Evolutionary conservation across 2,113 vertebrate species (phyloP).

Genomic region (Galemys pyrenaicus): DNA sequence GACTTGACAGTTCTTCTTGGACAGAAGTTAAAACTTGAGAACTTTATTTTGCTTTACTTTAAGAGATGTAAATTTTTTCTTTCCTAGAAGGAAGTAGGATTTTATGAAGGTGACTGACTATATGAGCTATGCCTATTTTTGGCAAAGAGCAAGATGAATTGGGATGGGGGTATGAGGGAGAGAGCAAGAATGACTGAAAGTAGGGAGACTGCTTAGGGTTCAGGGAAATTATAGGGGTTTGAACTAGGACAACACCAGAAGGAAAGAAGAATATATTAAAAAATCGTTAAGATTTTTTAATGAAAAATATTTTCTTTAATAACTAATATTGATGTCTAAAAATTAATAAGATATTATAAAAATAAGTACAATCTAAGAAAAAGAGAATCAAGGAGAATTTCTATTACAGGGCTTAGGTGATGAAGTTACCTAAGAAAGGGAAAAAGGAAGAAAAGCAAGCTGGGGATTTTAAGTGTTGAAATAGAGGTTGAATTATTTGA

Average conservation of each 20-base stretch:
- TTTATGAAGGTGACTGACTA: neutral
- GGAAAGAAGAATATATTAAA: neutral
- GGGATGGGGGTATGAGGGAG: neutral
- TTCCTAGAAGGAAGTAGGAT: neutral
- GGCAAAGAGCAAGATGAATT: neutral
- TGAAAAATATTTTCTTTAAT: neutral
- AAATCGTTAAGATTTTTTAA: neutral
- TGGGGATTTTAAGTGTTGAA: neutral
- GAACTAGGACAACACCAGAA: neutral
- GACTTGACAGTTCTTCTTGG: rapidly evolving
- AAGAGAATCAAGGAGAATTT: neutral
- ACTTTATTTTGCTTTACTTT: neutral
- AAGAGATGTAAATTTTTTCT: neutral
- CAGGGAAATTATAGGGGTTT: neutral
- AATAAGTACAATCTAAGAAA: neutral
- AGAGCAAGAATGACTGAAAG: neutral
- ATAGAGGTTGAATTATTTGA: neutral
- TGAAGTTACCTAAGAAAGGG: neutral
- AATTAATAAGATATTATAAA: neutral
- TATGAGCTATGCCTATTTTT: neutral
- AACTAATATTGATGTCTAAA: no score
- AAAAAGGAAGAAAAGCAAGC: neutral
- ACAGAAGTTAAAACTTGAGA: neutral
- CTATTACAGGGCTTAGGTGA: neutral
- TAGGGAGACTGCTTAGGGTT: neutral